These are phyloP conservation scores for human (Homo sapiens) DNA, from an alignment of 2,113 vertebrate genomes.

Conservation along the genomic window GRCh38 chr4:170889001-170889500, in stretches of 20 bases:
- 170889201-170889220: neutral
- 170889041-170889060: neutral
- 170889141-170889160: neutral
- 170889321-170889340: neutral
- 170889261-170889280: neutral
- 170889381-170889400: neutral
- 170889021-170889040: neutral
- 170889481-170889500: neutral
- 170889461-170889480: neutral
- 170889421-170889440: neutral
- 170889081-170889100: neutral
- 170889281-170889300: neutral
- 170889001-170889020: neutral
- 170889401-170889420: neutral
- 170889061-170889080: neutral
- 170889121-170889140: neutral
- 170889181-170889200: neutral
- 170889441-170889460: rapidly evolving
- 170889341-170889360: neutral
- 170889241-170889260: neutral
- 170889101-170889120: neutral
- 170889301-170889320: neutral
- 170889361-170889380: neutral
- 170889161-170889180: neutral
- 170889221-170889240: neutral